Conservation (phyloP, 2,113 vertebrate genomes). For the Crocuta crocuta region DNA sequence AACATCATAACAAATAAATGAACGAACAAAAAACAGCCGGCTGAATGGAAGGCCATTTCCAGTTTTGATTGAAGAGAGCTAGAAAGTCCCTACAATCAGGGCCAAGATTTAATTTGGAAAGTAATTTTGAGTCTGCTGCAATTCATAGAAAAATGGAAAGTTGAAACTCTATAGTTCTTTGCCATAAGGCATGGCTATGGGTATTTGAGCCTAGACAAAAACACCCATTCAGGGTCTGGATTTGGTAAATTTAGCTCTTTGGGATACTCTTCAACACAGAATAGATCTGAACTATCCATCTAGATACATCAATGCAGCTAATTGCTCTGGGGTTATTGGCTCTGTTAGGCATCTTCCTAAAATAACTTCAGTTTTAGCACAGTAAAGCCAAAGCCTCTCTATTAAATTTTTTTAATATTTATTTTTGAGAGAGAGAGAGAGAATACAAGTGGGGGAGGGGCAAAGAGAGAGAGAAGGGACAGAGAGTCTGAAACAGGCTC, state of each 20-base stretch:
- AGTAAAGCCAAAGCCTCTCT: not conserved
- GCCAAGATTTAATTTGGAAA: not conserved
- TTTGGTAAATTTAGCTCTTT: not conserved
- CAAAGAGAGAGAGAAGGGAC: too few species aligned
- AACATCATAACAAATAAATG: not conserved
- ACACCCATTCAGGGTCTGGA: not conserved
- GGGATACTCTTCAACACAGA: not conserved
- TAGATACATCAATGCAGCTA: not conserved
- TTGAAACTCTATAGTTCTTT: not conserved
- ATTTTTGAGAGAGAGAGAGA: too few species aligned
- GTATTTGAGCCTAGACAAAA: not conserved
- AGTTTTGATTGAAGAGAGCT: not conserved
- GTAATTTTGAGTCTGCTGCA: not conserved
- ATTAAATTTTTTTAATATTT: too few species aligned
- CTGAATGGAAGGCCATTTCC: not conserved
- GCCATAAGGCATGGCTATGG: not conserved
- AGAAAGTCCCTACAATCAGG: not conserved
- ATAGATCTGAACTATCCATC: not conserved
- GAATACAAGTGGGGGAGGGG: too few species aligned
- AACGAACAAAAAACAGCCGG: not conserved
- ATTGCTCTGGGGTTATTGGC: not conserved
- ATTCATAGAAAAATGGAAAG: not conserved
- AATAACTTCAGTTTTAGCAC: not conserved
- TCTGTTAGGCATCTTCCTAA: not conserved
- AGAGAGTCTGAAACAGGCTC: too few species aligned